These are phyloP conservation scores for Parnassius apollo DNA, from an alignment of 2,888 invertebrate genomes.

Conservation along the genomic window DNA sequence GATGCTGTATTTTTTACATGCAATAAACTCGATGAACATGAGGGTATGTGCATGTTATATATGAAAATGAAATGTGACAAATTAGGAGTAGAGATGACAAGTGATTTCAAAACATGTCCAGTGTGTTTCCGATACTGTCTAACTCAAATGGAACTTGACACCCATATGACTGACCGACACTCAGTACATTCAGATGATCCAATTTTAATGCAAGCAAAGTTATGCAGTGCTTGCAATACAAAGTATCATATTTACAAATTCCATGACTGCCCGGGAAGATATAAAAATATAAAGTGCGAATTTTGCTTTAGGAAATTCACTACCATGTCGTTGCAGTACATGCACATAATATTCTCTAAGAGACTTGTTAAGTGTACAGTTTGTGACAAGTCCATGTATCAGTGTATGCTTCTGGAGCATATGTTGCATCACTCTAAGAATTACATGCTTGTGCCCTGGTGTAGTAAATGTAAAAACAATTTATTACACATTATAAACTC, in stretches of 20 bases:
- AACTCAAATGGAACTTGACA: not conserved
- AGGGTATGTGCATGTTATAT: not conserved
- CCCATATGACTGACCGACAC: not conserved
- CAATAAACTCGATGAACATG: not conserved
- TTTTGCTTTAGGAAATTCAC: slow-evolving; percentile 3
- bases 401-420: slow-evolving; percentile 2
- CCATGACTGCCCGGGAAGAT: slow-evolving; percentile 6
- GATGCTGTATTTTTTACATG: not conserved
- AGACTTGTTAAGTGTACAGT: not conserved
- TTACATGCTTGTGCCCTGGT: not conserved
- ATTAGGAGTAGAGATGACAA: not conserved
- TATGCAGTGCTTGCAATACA: not conserved
- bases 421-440: slow-evolving; percentile 3
- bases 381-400: not conserved
- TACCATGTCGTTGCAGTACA: not conserved
- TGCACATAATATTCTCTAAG: not conserved
- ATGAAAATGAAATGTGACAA: not conserved
- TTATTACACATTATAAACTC: not conserved
- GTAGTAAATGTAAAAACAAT: slow-evolving; percentile 3
- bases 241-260: not conserved
- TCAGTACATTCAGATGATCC: slow-evolving; percentile 4
- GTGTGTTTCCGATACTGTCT: not conserved
- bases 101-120: not conserved
- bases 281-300: not conserved
- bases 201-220: not conserved